phyloP scores from a whole-genome alignment of 1,140 invertebrate genomes.

The Bombus sibiricus region DNA sequence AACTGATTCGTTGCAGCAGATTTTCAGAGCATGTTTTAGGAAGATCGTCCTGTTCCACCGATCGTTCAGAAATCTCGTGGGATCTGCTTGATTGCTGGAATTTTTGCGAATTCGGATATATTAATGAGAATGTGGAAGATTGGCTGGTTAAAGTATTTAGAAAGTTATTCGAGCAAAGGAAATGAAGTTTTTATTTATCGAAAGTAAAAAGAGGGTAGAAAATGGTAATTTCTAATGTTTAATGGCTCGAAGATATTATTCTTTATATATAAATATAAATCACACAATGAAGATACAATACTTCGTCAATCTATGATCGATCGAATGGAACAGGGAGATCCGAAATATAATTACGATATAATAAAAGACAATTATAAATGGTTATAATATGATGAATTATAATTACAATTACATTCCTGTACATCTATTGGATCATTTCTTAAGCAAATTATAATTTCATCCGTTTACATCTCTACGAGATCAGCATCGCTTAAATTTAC shows the following conservation, averaged over 20 bases:
- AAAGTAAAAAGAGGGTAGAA: too few relatives aligned
- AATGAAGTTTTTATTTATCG: not conserved
- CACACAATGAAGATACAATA: too few relatives aligned
- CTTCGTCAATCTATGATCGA: too few relatives aligned
- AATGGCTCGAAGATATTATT: not conserved
- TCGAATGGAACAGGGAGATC: fast-evolving
- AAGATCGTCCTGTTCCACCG: not conserved
- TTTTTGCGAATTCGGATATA: too few relatives aligned
- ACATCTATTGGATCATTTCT: too few relatives aligned
- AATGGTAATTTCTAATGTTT: not conserved
- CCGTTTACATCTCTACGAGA: not conserved
- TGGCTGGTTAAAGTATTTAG: not conserved
- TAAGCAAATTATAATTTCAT: not conserved
- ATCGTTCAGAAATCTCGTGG: not conserved
- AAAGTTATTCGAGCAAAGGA: not conserved
- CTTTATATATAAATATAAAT: not conserved
- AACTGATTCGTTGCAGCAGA: not conserved
- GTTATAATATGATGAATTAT: too few relatives aligned
- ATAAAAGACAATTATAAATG: too few relatives aligned
- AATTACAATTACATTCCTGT: too few relatives aligned
- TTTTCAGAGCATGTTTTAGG: not conserved
- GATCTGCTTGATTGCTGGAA: not conserved
- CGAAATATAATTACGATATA: too few relatives aligned
- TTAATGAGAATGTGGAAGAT: not conserved
- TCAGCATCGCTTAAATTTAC: too few relatives aligned